Conservation (phyloP, 2,113 vertebrate genomes). For the Boleophthalmus pectinirostris region DNA sequence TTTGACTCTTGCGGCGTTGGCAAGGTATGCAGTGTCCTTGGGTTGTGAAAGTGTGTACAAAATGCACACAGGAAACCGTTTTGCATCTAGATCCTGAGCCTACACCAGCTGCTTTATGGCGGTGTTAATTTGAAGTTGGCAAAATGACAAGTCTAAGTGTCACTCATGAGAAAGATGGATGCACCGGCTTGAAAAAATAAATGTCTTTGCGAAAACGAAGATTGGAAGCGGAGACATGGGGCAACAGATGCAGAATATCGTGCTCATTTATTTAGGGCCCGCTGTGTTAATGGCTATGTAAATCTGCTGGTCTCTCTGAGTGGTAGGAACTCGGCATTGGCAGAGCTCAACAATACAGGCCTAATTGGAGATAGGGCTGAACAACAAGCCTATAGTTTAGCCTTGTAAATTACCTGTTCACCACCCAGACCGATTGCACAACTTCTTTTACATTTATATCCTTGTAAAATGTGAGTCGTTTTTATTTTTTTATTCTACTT, state of each 20-base stretch:
- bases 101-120: slow-evolving; percentile 53
- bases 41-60: slow-evolving; percentile 33
- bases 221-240: slow-evolving; percentile 35
- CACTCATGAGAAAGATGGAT: slow-evolving; percentile 25
- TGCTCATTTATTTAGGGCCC: slow-evolving; percentile 68
- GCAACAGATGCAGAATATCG: slow-evolving; percentile 66
- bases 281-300: slow-evolving; percentile 72
- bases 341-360: slow-evolving; percentile 67
- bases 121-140: slow-evolving; percentile 54
- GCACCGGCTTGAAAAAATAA: slow-evolving; percentile 8
- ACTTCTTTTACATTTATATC: slow-evolving; percentile 8
- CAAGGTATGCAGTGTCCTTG: slow-evolving; percentile 66
- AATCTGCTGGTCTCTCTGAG: slow-evolving; percentile 66
- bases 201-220: slow-evolving; percentile 35
- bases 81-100: slow-evolving; percentile 27
- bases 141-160: slow-evolving; percentile 41
- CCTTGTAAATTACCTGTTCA: slow-evolving; percentile 70
- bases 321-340: slow-evolving; percentile 65
- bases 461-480: slow-evolving; percentile 18
- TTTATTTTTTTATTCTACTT: slow-evolving; percentile 2
- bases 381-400: slow-evolving; percentile 71
- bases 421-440: slow-evolving; percentile 16
- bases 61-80: slow-evolving; percentile 38
- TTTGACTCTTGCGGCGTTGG: slow-evolving; percentile 48
- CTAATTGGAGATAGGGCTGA: slow-evolving; percentile 80